phyloP scores from a whole-genome alignment of 2,888 invertebrate species.

The Danaus chrysippus region DNA sequence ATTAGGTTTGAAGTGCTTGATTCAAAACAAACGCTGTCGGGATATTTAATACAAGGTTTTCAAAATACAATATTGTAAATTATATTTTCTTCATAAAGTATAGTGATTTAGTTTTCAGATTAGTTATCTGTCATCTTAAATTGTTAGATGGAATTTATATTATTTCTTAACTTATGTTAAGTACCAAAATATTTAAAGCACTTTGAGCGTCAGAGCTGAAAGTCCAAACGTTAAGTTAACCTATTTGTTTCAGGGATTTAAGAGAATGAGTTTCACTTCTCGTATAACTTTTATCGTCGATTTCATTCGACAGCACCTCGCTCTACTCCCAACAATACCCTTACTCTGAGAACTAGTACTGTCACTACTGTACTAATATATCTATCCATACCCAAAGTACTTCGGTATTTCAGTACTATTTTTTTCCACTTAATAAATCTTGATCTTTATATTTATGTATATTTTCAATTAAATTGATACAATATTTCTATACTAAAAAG shows the following conservation, averaged over 20 bases:
- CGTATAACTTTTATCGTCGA: constrained; percentile 2
- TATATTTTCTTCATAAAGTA: no score
- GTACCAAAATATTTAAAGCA: no score
- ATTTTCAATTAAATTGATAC: neutral
- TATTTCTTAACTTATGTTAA: no score
- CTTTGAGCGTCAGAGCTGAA: neutral
- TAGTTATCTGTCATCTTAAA: no score
- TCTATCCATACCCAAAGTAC: constrained; percentile 30
- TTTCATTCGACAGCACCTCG: constrained; percentile 2
- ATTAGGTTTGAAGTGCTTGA: no score
- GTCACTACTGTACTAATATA: constrained; percentile 27
- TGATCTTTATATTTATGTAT: constrained; percentile 28
- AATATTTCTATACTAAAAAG: no score
- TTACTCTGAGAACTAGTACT: constrained; percentile 31
- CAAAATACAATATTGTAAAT: no score
- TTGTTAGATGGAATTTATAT: no score
- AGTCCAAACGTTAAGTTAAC: neutral
- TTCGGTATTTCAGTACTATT: constrained; percentile 33
- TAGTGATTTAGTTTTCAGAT: no score
- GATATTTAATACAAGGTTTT: no score
- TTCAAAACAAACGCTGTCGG: no score
- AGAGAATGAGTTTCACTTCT: neutral
- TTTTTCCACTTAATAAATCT: constrained; percentile 33
- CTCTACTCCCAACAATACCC: constrained; percentile 24
- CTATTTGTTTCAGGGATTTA: neutral